A percentile compares a stretch with the other conserved stretches of the same genome.
phyloP scores from a whole-genome alignment of 2,888 invertebrate genomes.

The Aphidoletes aphidimyza region DNA sequence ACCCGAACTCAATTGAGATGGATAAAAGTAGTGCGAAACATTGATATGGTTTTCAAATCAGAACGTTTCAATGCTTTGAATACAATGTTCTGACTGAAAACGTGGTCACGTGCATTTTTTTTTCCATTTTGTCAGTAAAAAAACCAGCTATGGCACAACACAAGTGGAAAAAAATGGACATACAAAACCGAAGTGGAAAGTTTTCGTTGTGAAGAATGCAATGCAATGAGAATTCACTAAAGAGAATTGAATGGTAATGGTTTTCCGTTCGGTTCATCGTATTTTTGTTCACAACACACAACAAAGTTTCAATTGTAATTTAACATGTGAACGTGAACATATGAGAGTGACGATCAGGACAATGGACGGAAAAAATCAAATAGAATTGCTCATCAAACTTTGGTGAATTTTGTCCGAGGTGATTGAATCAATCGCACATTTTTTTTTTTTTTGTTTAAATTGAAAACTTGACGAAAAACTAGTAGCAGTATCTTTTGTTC shows the following conservation, averaged over 20 bases:
- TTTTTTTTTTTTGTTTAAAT: not conserved
- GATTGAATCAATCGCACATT: not conserved
- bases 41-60: not conserved
- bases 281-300: not conserved
- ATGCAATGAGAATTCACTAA: not conserved
- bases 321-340: not conserved
- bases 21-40: not conserved
- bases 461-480: not conserved
- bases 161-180: not conserved
- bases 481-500: too few species aligned
- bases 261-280: conserved; percentile 30
- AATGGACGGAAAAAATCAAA: not conserved
- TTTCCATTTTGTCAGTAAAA: not conserved
- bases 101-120: conserved; percentile 3
- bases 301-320: conserved; percentile 42
- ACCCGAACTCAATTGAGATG: too few species aligned
- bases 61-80: not conserved
- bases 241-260: conserved; percentile 26
- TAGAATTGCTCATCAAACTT: conserved; percentile 7
- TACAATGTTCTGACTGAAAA: not conserved
- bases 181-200: not conserved
- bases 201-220: conserved; percentile 20
- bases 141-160: not conserved
- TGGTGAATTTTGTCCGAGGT: not conserved
- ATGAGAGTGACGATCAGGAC: not conserved